Evolutionary conservation across 2,888 invertebrate species (phyloP), one percentile per base, ranked within the genome.

Genomic region (Mimas tiliae): DNA sequence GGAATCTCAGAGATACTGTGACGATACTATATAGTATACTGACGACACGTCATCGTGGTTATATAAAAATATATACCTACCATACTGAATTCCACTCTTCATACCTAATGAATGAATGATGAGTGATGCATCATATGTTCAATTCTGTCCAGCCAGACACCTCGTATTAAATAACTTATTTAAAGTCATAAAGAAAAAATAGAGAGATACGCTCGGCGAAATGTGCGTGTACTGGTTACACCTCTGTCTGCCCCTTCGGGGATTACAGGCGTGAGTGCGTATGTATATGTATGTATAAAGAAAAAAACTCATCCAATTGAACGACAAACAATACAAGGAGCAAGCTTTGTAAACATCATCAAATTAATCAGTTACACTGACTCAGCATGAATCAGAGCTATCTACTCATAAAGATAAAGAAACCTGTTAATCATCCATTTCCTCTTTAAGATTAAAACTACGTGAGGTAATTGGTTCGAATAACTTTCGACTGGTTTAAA

Each of bases 351-450:
- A 68, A 74, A 78, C 68, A 70, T 68, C 65, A 65, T 68, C 71
- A 79, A 79, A 82, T 81, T 80, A 78, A 74, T 75, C 74, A 78
- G 74, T 82, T 79, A 77, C 70, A 73, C 72, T 69, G 68, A 70
- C 70, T 76, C 68, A 74, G 75, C 77, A 73, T 86, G 86, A 86
- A 84, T 87, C 87, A 85, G 81, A 77, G 74, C 67, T 70, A 66
- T 70, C 79, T 73, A 78, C 75, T 84, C 81, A 81, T 85, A 82
- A 80, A 86, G 81, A 84, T 84, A 86, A 82, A 81, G 74, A 79
- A 82, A 85, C 82, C 81, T 86, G 88, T 87, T 89, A 90, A 88
- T 89, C 84, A 87, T 83, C 70, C 70, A 84, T 84, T 88, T 90
- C 89, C 88, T 86, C 74, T 67, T 75, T 38, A 77, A 82, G 79